Percentiles rank a stretch among this genome's conserved stretches.
These are phyloP conservation scores for Drosophila prolongata DNA, from an alignment of 2,888 invertebrate species.

Conservation along the genomic window DNA sequence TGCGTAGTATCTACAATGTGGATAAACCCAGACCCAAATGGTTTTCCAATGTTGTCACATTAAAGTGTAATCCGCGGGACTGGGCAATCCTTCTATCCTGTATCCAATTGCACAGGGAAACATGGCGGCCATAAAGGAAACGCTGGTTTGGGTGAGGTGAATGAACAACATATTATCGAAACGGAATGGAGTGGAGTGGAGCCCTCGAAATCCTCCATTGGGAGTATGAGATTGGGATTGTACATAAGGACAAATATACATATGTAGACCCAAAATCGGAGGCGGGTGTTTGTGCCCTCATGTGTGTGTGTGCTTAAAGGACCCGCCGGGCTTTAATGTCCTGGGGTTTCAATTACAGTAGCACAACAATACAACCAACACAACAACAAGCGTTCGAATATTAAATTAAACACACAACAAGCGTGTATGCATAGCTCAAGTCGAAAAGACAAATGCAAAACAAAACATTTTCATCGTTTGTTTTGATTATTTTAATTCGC, in stretches of 20 bases:
- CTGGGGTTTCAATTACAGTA: constrained; percentile 30
- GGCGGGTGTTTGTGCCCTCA: constrained; percentile 10
- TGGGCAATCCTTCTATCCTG: constrained; percentile 1
- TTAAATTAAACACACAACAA: constrained; percentile 19
- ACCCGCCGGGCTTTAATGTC: constrained; percentile 17
- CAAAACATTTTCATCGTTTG: constrained; percentile 30
- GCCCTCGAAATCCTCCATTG: constrained; percentile 31
- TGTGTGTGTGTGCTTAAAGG: constrained; percentile 12
- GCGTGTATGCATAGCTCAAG: neutral
- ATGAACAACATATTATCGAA: constrained; percentile 75
- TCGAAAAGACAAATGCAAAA: constrained; percentile 22
- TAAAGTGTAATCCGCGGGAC: constrained; percentile 6
- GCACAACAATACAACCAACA: constrained; percentile 12
- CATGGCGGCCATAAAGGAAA: constrained; percentile 48
- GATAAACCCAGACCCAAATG: neutral
- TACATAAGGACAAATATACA: constrained; percentile 13
- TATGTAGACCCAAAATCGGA: constrained; percentile 10
- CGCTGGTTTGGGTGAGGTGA: constrained; percentile 61
- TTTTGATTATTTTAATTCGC: constrained; percentile 37
- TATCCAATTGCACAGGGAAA: constrained; percentile 56
- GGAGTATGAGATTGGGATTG: constrained; percentile 18
- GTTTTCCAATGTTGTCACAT: constrained; percentile 1
- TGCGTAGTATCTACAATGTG: constrained; percentile 11
- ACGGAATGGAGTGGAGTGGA: constrained; percentile 12
- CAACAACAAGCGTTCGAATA: constrained; percentile 19